Percentiles rank a stretch among this genome's conserved stretches.
phyloP scores from a whole-genome alignment of 1,140 invertebrate genomes.

The Drosophila bocki region DNA sequence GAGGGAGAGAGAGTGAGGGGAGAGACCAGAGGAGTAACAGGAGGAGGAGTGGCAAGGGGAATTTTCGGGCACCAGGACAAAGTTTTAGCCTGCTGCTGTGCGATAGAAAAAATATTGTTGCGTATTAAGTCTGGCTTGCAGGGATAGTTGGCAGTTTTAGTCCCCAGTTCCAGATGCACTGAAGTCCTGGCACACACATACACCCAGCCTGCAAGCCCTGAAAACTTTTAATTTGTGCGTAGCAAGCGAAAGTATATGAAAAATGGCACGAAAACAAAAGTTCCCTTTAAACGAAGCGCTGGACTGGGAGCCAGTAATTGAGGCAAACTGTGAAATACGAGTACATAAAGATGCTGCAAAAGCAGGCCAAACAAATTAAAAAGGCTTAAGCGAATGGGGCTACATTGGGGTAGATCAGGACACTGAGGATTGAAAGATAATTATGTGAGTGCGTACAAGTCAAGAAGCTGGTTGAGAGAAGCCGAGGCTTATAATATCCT shows the following conservation, averaged over 20 bases:
- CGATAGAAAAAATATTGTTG: slow-evolving; percentile 46
- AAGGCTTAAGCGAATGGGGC: neutral
- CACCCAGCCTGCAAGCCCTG: neutral
- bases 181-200: slow-evolving; percentile 1
- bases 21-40: neutral
- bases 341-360: slow-evolving; percentile 33
- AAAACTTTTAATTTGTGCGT: slow-evolving; percentile 64
- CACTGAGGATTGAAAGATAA: slow-evolving; percentile 20
- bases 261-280: slow-evolving; percentile 64
- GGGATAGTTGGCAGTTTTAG: slow-evolving; percentile 50
- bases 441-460: slow-evolving; percentile 14
- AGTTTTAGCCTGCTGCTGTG: slow-evolving; percentile 35
- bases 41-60: neutral
- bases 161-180: slow-evolving; percentile 25
- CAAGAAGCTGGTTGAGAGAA: neutral
- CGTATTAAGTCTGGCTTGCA: slow-evolving; percentile 50
- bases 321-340: slow-evolving; percentile 59
- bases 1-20: neutral
- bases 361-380: slow-evolving; percentile 55
- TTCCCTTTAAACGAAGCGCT: slow-evolving; percentile 31
- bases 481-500: neutral
- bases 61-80: slow-evolving; percentile 15
- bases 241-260: slow-evolving; percentile 61
- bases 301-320: slow-evolving; percentile 38
- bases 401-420: slow-evolving; percentile 26